Evolutionary conservation across 2,113 vertebrate genomes (phyloP).

Genomic region (Actenoides lindsayi): DNA sequence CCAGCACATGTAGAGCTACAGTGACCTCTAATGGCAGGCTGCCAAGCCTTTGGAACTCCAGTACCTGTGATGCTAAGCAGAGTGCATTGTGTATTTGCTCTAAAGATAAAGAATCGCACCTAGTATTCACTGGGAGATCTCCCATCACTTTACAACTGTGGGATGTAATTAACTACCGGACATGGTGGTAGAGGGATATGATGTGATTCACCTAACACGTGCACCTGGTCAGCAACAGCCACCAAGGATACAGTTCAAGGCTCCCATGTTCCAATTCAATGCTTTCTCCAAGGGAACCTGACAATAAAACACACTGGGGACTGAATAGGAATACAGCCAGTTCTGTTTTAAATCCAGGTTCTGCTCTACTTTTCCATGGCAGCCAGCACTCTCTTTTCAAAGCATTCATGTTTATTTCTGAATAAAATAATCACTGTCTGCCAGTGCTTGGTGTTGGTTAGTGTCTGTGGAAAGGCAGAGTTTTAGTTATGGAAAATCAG

Average conservation of each 20-base stretch:
- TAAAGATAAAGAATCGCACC: background rate
- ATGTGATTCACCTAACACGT: background rate
- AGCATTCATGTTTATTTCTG: background rate
- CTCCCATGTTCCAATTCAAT: background rate
- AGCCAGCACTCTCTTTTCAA: background rate
- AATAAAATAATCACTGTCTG: background rate
- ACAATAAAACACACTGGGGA: background rate
- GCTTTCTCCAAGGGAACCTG: background rate
- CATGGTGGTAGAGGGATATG: background rate
- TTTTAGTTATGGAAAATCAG: background rate
- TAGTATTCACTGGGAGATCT: background rate
- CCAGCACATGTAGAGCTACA: background rate
- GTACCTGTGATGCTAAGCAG: background rate
- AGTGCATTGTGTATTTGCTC: background rate
- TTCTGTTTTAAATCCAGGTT: background rate
- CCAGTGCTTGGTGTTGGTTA: background rate
- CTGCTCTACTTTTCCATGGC: background rate
- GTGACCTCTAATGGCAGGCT: background rate
- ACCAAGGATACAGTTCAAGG: background rate
- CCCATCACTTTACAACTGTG: background rate
- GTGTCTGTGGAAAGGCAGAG: background rate
- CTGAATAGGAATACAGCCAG: background rate
- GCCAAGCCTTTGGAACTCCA: slow-evolving; percentile 1
- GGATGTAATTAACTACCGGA: background rate
- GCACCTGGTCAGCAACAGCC: background rate